Evolutionary conservation across 1,140 invertebrate species (phyloP), one percentile per base, ranked within the genome.

Genomic region (Scaptomyza montana): DNA sequence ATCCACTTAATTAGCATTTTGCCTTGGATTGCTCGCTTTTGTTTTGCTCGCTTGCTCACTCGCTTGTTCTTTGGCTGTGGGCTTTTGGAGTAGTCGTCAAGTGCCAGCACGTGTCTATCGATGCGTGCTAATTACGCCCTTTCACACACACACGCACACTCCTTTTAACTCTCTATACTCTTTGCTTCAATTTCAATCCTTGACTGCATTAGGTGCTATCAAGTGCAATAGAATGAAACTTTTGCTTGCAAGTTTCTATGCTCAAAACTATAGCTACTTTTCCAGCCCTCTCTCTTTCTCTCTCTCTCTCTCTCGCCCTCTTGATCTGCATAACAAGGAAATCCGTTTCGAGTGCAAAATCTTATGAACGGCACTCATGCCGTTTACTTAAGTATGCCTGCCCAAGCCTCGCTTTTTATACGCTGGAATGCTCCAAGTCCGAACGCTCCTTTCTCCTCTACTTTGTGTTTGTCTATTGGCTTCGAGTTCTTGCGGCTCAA

Each of bases 1-100:
- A 63, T 53, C 49, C 79, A 80, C 85, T 89, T 89, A 80, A 89
- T 89, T 89, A 89, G 85, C 85, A 89, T 89, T 89, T 81, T 70
- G 76, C 84, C 12, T 55, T 62, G 71, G 70, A 85, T 77, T 71
- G 78, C 45, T 77, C 73, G 66, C 70, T 71, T 82, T 82, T 78
- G 63, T 71, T 55, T 57, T 60, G 72, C 57, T 70, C 46, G 8
- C 47, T 39, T 19, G 25, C 41, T 69, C 7, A 3, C 5, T 43
- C 39, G 10, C 10, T 12, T 41, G 1, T 25, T 1, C 21, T 25
- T 0, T 25, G 9, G 39, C 39, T 41, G 9, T 41, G 9, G 5
- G 30, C 7, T 8, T 43, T 12, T 43, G 12, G 39, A 43, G 39
- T n/a, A 5, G 39, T 43, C 12, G 63, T 74, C 72, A 80, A 89